phyloP scores from a whole-genome alignment of 2,113 vertebrate genomes.

The Centropus bengalensis region DNA sequence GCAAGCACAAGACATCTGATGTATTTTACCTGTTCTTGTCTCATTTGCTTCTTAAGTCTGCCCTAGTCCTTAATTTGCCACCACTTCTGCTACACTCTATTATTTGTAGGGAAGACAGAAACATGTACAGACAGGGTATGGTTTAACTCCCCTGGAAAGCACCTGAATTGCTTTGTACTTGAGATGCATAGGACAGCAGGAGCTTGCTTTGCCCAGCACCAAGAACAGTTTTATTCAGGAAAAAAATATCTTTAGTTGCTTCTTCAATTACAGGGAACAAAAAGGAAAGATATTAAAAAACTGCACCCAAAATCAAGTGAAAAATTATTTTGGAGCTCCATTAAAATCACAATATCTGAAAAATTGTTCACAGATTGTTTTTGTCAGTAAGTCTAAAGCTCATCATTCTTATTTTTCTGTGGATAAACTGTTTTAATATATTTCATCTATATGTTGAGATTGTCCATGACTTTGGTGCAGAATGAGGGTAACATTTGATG shows the following conservation, averaged over 20 bases:
- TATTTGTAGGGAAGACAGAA: neutral
- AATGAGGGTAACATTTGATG: neutral
- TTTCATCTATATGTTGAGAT: neutral
- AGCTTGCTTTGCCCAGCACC: neutral
- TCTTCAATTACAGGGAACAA: neutral
- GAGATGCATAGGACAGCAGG: neutral
- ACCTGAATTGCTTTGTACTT: neutral
- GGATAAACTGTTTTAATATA: neutral
- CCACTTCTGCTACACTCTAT: rapidly evolving
- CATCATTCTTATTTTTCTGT: neutral
- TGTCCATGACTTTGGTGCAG: neutral
- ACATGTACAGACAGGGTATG: neutral
- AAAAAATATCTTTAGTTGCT: neutral
- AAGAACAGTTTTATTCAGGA: neutral
- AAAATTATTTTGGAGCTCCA: neutral
- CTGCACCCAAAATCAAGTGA: neutral
- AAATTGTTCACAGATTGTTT: neutral
- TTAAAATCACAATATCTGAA: neutral
- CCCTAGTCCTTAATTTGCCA: neutral
- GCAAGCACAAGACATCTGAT: neutral
- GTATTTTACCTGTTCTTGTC: neutral
- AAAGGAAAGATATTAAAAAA: neutral
- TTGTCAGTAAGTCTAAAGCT: neutral
- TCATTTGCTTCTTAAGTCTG: neutral
- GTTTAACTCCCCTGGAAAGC: neutral